Evolutionary conservation across 2,113 vertebrate genomes (phyloP).

Genomic region (Ciconia maguari): DNA sequence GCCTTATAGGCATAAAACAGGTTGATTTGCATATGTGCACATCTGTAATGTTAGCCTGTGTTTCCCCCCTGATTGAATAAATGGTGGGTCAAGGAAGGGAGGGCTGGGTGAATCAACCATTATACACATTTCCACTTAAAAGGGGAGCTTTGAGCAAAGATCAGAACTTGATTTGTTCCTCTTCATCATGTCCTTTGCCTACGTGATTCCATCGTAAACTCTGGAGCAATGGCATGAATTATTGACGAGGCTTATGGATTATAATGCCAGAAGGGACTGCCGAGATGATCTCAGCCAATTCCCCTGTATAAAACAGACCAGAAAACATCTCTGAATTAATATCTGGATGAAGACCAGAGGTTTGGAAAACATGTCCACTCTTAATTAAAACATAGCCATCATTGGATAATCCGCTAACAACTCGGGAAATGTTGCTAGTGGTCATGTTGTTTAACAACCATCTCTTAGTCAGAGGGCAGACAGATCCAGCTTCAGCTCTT

Average conservation of each 20-base stretch:
- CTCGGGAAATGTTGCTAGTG: not conserved
- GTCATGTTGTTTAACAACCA: not conserved
- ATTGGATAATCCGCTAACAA: not conserved
- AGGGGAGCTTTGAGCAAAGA: not conserved
- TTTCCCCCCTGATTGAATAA: not conserved
- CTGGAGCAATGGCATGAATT: not conserved
- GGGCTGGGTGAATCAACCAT: not conserved
- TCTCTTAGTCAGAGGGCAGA: not conserved
- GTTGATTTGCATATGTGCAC: not conserved
- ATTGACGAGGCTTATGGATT: not conserved
- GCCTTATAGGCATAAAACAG: not conserved
- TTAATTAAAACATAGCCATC: not conserved
- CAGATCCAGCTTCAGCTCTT: not conserved
- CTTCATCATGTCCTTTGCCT: not conserved
- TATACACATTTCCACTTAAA: not conserved
- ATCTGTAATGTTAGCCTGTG: not conserved
- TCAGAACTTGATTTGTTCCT: not conserved
- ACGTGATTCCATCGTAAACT: not conserved
- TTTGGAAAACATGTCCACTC: not conserved
- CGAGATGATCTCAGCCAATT: not conserved
- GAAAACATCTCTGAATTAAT: not conserved
- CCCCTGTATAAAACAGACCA: not conserved
- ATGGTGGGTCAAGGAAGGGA: not conserved
- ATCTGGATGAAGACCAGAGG: slow-evolving; percentile 7
- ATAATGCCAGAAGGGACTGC: not conserved